phyloP scores from a whole-genome alignment of 2,888 invertebrate genomes.

The Melinaea menophilus region DNA sequence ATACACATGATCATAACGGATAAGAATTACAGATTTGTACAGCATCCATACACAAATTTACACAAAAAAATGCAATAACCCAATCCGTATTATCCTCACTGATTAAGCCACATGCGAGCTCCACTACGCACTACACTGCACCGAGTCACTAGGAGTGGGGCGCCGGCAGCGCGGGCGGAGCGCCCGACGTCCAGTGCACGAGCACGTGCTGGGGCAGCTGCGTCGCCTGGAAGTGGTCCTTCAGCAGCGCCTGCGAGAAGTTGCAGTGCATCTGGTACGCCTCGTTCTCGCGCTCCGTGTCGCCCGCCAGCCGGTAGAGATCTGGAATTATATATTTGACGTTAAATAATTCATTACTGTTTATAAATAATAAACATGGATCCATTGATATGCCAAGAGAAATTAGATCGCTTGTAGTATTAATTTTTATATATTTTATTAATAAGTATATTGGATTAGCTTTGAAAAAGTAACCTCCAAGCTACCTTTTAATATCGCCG shows the following conservation, averaged over 20 bases:
- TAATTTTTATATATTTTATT: too few relatives aligned
- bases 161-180: constrained; percentile 75
- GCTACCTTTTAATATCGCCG: constrained; percentile 94
- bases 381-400: constrained; percentile 18
- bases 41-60: constrained; percentile 5
- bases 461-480: too few relatives aligned
- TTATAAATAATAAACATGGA: constrained; percentile 6
- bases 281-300: constrained; percentile 91
- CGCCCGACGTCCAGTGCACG: constrained; percentile 90
- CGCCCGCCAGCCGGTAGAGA: constrained; percentile 92
- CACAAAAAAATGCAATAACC: not conserved
- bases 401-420: too few relatives aligned
- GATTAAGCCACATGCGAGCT: not conserved
- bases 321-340: constrained; percentile 76
- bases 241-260: constrained; percentile 94
- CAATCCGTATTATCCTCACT: not conserved
- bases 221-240: constrained; percentile 96
- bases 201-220: constrained; percentile 94
- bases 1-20: not conserved
- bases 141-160: constrained; percentile 34
- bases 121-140: constrained; percentile 6
- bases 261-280: constrained; percentile 96
- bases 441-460: too few relatives aligned
- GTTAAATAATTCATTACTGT: not conserved
- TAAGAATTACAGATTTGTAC: constrained; percentile 2